A percentile compares a stretch with the other conserved stretches of the same genome.
These are phyloP conservation scores for Lepidurus packardi DNA, from an alignment of 1,140 invertebrate genomes.

Conservation along the genomic window DNA sequence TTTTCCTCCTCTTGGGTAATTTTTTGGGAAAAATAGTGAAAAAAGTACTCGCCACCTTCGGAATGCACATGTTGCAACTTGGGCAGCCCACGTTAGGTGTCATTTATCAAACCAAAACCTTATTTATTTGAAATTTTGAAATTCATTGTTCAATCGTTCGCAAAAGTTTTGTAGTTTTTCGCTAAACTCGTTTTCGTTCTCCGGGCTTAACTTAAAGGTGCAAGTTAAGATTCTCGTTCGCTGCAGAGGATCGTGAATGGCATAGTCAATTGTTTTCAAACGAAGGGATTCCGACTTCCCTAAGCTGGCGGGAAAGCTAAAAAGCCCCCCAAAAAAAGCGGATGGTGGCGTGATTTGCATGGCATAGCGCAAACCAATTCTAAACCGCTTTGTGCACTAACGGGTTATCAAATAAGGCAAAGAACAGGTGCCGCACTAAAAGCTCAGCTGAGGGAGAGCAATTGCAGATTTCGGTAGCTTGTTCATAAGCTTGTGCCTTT, in stretches of 20 bases:
- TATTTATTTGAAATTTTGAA: background rate
- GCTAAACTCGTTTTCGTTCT: background rate
- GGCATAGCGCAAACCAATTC: background rate
- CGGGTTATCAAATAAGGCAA: slow-evolving; percentile 19
- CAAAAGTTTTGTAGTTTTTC: background rate
- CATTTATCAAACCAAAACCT: background rate
- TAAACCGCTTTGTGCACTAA: background rate
- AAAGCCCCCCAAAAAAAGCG: background rate
- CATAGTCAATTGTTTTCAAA: background rate
- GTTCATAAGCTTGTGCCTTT: background rate
- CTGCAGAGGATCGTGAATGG: background rate
- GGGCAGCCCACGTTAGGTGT: background rate
- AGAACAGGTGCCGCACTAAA: slow-evolving; percentile 17
- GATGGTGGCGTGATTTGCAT: background rate
- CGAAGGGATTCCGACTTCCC: background rate
- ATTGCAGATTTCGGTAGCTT: background rate
- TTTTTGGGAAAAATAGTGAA: background rate
- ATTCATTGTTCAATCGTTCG: background rate
- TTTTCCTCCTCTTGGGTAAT: background rate
- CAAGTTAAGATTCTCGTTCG: background rate
- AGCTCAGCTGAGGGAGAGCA: background rate
- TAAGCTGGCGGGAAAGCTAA: background rate
- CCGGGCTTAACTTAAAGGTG: background rate
- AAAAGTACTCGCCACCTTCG: background rate
- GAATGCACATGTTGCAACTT: background rate